phyloP scores from a whole-genome alignment of 2,888 invertebrate species.

The Yponomeuta sedellus region DNA sequence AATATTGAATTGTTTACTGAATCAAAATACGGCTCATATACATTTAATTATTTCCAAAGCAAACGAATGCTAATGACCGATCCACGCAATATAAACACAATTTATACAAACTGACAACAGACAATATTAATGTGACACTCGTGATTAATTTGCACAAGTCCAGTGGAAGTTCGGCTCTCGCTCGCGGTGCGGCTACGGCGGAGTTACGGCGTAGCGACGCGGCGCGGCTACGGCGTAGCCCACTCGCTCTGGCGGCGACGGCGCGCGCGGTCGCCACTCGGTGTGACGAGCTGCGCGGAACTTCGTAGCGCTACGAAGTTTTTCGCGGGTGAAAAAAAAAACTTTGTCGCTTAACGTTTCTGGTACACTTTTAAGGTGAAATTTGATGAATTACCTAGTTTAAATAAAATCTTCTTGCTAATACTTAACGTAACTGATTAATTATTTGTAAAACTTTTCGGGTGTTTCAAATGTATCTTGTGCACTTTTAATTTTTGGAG shows the following conservation, averaged over 20 bases:
- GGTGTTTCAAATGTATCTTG: not conserved
- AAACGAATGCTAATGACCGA: not conserved
- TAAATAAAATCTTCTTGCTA: not conserved
- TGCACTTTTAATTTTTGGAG: not conserved
- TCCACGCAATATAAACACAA: not conserved
- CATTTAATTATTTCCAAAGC: not conserved
- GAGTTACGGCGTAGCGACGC: not conserved
- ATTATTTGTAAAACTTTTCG: not conserved
- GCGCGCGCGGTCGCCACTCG: not conserved
- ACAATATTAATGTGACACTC: not conserved
- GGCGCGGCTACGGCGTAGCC: not conserved
- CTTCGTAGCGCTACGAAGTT: not conserved
- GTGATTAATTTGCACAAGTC: not conserved
- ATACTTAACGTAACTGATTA: not conserved
- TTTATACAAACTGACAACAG: not conserved
- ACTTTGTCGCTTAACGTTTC: not conserved
- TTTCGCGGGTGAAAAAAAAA: not conserved
- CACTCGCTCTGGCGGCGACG: not conserved
- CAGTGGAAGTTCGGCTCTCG: not conserved
- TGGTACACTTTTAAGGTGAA: not conserved
- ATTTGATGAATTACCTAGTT: not conserved
- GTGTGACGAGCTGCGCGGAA: not conserved
- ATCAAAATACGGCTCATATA: not conserved
- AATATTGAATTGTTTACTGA: not conserved
- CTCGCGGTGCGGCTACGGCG: not conserved